A percentile compares a stretch with the other conserved stretches of the same genome.
phyloP scores from a whole-genome alignment of 2,797 vertebrate species.

The Micropoecilia bifurca region DNA sequence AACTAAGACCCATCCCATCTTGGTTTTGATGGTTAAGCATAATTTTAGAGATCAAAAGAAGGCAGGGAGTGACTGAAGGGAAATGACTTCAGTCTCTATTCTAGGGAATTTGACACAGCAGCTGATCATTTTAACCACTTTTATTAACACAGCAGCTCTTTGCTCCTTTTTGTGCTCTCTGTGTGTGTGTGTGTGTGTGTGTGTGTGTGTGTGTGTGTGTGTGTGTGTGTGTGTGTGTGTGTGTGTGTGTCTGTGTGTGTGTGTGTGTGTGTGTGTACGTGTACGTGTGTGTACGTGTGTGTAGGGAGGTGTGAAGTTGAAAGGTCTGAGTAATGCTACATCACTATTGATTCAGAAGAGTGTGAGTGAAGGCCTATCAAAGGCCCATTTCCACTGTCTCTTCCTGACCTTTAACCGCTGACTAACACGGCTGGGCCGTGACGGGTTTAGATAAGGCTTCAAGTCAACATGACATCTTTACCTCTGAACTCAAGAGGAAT shows the following conservation, averaged over 20 bases:
- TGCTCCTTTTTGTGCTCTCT: not conserved
- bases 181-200: not conserved
- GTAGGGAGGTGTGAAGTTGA: not conserved
- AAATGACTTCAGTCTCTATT: slow-evolving; percentile 10
- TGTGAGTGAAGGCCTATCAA: not conserved
- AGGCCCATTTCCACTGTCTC: not conserved
- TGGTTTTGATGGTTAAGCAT: not conserved
- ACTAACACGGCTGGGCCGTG: not conserved
- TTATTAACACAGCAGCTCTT: slow-evolving; percentile 17
- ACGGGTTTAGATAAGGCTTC: not conserved
- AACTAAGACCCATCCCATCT: not conserved
- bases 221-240: not conserved
- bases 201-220: not conserved
- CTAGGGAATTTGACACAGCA: slow-evolving; percentile 25
- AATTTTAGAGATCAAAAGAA: not conserved
- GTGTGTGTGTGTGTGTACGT: too few species aligned
- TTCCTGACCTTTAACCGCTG: not conserved
- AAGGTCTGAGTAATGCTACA: slow-evolving; percentile 12
- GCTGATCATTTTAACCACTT: slow-evolving; percentile 9
- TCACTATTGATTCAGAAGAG: not conserved
- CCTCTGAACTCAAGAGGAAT: not conserved
- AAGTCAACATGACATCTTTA: too few species aligned
- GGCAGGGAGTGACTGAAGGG: not conserved
- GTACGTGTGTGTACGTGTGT: not conserved
- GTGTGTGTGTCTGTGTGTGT: slow-evolving; percentile 4